Conservation (phyloP, 2,888 invertebrate genomes). For the Lycocerus yunnanus region DNA sequence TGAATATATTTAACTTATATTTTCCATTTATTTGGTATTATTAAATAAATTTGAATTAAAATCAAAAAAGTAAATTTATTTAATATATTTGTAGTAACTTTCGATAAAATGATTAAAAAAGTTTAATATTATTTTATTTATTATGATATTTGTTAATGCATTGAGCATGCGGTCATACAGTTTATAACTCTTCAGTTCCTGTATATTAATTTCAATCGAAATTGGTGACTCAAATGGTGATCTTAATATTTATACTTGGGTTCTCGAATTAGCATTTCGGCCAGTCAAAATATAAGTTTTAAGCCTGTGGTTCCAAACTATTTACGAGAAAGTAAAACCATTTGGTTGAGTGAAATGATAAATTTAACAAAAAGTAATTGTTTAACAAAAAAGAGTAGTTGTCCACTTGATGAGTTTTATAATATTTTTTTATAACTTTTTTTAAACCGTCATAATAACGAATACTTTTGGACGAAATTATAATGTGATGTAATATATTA, state of each 20-base stretch:
- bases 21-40: not conserved
- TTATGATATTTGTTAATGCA: not conserved
- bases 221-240: not conserved
- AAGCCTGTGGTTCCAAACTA: not conserved
- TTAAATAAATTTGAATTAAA: not conserved
- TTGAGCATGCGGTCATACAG: not conserved
- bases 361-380: no score
- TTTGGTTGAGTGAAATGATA: not conserved
- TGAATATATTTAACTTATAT: not conserved
- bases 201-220: not conserved
- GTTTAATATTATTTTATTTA: no score
- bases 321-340: not conserved
- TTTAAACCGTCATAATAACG: no score
- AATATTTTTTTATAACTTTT: no score
- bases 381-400: no score
- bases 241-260: not conserved
- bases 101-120: not conserved
- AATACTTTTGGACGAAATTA: no score
- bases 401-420: no score
- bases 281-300: not conserved
- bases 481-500: no score
- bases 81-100: not conserved
- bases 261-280: not conserved
- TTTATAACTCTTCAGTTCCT: not conserved
- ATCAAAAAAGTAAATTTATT: not conserved